Percentiles rank a stretch among this genome's conserved stretches.
phyloP scores from a whole-genome alignment of 2,113 vertebrate genomes.

The Gasterosteus nipponicus region DNA sequence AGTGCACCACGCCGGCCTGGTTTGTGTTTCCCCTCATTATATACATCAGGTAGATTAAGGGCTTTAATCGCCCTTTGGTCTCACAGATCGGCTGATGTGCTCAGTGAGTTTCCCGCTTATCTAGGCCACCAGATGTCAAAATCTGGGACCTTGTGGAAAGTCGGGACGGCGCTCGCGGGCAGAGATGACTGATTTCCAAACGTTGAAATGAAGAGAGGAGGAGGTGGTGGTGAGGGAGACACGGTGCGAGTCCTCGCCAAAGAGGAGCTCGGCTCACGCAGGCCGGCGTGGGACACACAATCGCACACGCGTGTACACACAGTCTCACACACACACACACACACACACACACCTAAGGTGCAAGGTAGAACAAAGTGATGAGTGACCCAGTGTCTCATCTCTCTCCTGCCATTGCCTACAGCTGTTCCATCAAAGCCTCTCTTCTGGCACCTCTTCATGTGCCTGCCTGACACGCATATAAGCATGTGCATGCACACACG shows the following conservation, averaged over 20 bases:
- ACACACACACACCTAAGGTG: conserved; percentile 40
- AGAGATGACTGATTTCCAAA: conserved; percentile 49
- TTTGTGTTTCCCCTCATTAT: conserved; percentile 48
- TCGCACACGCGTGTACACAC: not conserved
- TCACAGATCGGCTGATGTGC: conserved; percentile 65
- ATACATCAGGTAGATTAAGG: conserved; percentile 68
- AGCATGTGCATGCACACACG: conserved; percentile 3
- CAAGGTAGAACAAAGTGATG: conserved; percentile 59
- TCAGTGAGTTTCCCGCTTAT: conserved; percentile 70
- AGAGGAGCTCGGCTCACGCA: conserved; percentile 11
- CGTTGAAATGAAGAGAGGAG: conserved; percentile 21
- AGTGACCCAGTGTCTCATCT: conserved; percentile 58
- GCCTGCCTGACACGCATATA: not conserved
- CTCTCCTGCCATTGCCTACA: conserved; percentile 56
- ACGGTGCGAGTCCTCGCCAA: conserved; percentile 24
- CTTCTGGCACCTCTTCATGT: conserved; percentile 51
- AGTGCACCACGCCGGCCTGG: conserved; percentile 10
- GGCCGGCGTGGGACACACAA: not conserved
- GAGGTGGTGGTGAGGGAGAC: not conserved
- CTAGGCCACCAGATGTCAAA: conserved; percentile 76
- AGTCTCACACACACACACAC: conserved; percentile 14
- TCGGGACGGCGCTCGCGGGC: conserved; percentile 17
- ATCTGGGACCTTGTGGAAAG: conserved; percentile 48
- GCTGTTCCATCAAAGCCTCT: conserved; percentile 68
- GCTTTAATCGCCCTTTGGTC: conserved; percentile 62